phyloP scores from a whole-genome alignment of 1,140 invertebrate genomes.

The Onthophagus taurus region DNA sequence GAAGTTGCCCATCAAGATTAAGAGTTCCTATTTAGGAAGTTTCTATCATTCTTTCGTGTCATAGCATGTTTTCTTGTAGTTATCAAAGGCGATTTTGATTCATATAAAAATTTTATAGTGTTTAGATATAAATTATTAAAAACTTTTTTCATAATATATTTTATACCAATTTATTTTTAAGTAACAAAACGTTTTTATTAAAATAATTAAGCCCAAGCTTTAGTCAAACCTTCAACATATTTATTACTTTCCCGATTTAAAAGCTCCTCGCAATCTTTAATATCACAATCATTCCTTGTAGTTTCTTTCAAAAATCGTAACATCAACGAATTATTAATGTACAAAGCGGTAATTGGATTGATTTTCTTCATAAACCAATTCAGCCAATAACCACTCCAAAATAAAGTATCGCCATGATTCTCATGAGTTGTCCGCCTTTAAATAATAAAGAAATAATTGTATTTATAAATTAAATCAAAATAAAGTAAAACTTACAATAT shows the following conservation, averaged over 20 bases:
- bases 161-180: too few species aligned
- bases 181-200: slow-evolving; percentile 2
- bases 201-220: slow-evolving; percentile 25
- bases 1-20: too few species aligned
- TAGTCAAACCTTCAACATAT: slow-evolving; percentile 28
- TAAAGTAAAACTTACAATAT: slow-evolving; percentile 38
- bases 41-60: too few species aligned
- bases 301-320: slow-evolving; percentile 34
- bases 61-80: too few species aligned
- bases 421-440: slow-evolving; percentile 38
- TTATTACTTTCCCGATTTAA: slow-evolving; percentile 22
- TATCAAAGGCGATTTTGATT: too few species aligned
- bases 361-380: slow-evolving; percentile 42
- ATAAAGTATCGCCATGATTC: slow-evolving; percentile 38
- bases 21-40: too few species aligned
- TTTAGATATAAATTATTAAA: too few species aligned
- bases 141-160: too few species aligned
- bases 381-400: slow-evolving; percentile 39
- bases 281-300: slow-evolving; percentile 19
- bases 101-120: too few species aligned
- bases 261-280: slow-evolving; percentile 21
- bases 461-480: not conserved
- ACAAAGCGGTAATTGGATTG: slow-evolving; percentile 31
- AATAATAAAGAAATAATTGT: not conserved
- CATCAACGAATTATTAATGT: slow-evolving; percentile 39